Evolutionary conservation across 30 jellyfish, hydroid and myxozoan species (phyloP), one percentile per base, ranked within the genome.

Genomic region (Hydra vulgaris): DNA sequence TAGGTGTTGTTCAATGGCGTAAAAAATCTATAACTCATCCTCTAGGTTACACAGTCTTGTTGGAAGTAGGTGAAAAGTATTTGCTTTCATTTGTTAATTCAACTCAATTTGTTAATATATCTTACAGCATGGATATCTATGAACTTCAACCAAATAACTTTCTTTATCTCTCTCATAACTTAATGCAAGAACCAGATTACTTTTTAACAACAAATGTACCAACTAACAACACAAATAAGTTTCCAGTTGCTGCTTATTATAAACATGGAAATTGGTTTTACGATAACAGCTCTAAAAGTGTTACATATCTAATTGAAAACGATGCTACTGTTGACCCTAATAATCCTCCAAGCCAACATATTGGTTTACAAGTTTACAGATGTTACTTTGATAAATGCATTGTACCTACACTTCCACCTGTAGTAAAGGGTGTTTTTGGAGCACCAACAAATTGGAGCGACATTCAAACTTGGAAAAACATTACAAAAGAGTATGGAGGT

Each of bases 371-470:
- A 8, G 95, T 84, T 0, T 92, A 87, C 82, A 77, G 96, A 23
- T 92, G 98, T 87, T 84, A 70, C 86, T 92, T 81, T 74, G 24
- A 78, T 70, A 83, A 92, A 15, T 92, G 98, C 66, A 76, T 87
- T 56, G 95, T 81, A 18, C 98, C 98, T 3, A 92, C 98, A 24
- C 96, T 95, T 1, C 98, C 98, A 12, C 98, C 98, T 20, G 86
- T 95, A 8, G 95, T 95, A 5, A 25, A 77, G 54, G 98, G 96
- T 18, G 61, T 12, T 40, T 12, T 12, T 3, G 75, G 26, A 20
- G 66, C 91, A 53, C 92, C 98, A 5, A 82, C 66, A 15, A 56
- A 75, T 55, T 92, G 98, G 96, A 87, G 96, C 76, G 79, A 87
- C 22, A 17, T 79, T 18, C 77, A 69, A 4, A 82, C 83, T 68